Conservation (phyloP, 2,797 vertebrate species). For the Sorex maritimensis region DNA sequence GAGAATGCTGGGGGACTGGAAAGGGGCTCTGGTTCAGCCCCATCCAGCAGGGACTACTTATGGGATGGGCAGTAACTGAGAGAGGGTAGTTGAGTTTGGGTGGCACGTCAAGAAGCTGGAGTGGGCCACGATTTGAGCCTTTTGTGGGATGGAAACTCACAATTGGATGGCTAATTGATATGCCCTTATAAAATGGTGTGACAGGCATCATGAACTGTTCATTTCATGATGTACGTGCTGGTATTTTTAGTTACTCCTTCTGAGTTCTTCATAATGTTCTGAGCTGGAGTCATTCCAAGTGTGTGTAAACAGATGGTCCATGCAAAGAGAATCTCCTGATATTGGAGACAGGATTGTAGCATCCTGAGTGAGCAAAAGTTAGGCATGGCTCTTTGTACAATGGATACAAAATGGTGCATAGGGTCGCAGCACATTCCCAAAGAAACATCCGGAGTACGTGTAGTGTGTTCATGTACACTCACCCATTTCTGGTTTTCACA, state of each 20-base stretch:
- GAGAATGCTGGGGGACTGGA: not conserved
- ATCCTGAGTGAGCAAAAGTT: not conserved
- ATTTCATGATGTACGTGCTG: not conserved
- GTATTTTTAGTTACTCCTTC: not conserved
- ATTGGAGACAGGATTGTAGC: not conserved
- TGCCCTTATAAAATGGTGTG: not conserved
- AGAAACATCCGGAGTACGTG: not conserved
- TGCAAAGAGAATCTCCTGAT: not conserved
- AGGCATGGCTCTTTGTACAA: not conserved
- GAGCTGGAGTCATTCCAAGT: not conserved
- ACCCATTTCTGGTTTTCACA: not conserved
- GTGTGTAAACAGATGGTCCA: not conserved
- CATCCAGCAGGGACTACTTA: not conserved
- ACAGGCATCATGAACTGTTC: not conserved
- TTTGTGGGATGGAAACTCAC: not conserved
- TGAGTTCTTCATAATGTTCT: slow-evolving; percentile 43
- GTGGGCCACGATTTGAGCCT: no score
- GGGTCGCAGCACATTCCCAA: not conserved
- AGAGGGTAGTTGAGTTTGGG: not conserved
- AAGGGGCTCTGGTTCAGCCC: not conserved
- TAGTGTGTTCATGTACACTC: not conserved
- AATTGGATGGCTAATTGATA: not conserved
- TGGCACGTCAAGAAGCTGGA: not conserved
- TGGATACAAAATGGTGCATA: not conserved
- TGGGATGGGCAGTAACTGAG: not conserved